Conservation (phyloP, 2,888 invertebrate species). For the Melanargia galathea region DNA sequence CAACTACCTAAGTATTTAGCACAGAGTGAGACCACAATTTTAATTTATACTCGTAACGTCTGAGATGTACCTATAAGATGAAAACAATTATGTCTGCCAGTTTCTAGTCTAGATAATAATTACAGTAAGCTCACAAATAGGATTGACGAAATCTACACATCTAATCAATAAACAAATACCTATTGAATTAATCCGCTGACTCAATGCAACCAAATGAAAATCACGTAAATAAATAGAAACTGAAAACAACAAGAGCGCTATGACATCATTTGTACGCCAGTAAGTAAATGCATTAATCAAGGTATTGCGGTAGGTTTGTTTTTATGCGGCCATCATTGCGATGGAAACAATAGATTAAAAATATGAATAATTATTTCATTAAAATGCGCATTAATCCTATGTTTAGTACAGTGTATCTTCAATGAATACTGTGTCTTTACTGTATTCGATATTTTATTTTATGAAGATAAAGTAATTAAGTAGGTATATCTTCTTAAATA, state of each 20-base stretch:
- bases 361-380: background rate
- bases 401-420: background rate
- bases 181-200: background rate
- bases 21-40: too few species aligned
- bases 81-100: too few species aligned
- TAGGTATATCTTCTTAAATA: too few species aligned
- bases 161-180: background rate
- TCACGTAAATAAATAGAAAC: background rate
- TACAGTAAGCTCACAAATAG: too few species aligned
- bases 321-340: background rate
- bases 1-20: too few species aligned
- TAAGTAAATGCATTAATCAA: constrained; percentile 3
- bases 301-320: constrained; percentile 7
- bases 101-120: too few species aligned
- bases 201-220: background rate
- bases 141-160: too few species aligned
- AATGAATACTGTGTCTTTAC: too few species aligned
- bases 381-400: background rate
- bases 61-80: too few species aligned
- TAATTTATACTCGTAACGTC: too few species aligned
- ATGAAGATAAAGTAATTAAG: background rate
- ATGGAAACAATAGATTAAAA: constrained; percentile 6
- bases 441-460: too few species aligned
- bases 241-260: background rate
- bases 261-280: constrained; percentile 9